These are phyloP conservation scores for Vesta saturnalis DNA, from an alignment of 2,888 invertebrate genomes.

Conservation along the genomic window DNA sequence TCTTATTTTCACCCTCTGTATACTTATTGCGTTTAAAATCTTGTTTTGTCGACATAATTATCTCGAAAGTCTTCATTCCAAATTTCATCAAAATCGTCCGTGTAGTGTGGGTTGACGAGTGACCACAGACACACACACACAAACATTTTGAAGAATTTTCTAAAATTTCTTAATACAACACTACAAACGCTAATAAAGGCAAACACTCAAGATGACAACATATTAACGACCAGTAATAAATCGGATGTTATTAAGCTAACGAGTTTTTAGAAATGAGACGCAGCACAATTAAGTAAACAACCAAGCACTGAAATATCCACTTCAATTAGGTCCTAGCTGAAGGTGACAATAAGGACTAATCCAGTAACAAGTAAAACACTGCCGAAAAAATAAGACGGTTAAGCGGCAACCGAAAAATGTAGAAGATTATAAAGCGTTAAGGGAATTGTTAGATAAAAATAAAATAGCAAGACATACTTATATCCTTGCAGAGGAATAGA, in stretches of 20 bases:
- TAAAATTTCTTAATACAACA: no score
- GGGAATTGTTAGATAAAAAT: not conserved
- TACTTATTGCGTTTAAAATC: no score
- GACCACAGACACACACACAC: no score
- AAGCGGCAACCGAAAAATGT: not conserved
- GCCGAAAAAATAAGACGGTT: not conserved
- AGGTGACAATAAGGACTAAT: not conserved
- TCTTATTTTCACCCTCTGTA: no score
- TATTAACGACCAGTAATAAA: slow-evolving; percentile 12
- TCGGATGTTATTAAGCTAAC: slow-evolving; percentile 7
- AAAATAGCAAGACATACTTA: not conserved
- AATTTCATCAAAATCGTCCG: no score
- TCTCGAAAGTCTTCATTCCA: no score
- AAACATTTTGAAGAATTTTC: no score
- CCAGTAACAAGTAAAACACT: slow-evolving; percentile 1
- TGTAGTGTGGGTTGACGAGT: no score
- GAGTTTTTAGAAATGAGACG: slow-evolving; percentile 14
- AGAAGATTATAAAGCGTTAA: not conserved
- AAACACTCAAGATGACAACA: slow-evolving; percentile 6
- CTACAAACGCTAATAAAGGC: not conserved
- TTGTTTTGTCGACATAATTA: no score
- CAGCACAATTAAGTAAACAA: slow-evolving; percentile 2
- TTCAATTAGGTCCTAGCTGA: not conserved
- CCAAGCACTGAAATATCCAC: slow-evolving; percentile 9
- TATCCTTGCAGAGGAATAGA: not conserved